Evolutionary conservation across 2,888 invertebrate species (phyloP).

Genomic region (Nymphalis polychloros): DNA sequence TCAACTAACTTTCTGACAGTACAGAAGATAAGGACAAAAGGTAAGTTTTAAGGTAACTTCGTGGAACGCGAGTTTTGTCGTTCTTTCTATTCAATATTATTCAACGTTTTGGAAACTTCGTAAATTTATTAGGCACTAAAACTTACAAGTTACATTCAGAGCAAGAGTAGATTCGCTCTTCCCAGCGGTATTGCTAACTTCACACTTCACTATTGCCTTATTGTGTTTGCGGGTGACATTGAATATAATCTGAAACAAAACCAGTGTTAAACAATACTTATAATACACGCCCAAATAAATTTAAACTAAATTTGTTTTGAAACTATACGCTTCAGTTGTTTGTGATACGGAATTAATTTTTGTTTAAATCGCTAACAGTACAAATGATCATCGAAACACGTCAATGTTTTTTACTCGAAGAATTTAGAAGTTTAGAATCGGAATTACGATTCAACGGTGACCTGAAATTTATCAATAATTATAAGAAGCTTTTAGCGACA

Average conservation of each 20-base stretch:
- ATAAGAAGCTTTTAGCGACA: too few relatives aligned
- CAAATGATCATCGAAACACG: too few relatives aligned
- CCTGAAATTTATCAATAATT: too few relatives aligned
- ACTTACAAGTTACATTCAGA: slow-evolving; percentile 95
- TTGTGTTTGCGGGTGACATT: slow-evolving; percentile 92
- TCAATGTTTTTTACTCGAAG: too few relatives aligned
- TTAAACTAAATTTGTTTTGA: background rate
- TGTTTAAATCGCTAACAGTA: too few relatives aligned
- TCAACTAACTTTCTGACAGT: background rate
- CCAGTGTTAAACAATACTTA: background rate
- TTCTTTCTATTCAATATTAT: slow-evolving; percentile 6
- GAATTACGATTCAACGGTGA: too few relatives aligned
- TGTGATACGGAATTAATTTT: too few relatives aligned
- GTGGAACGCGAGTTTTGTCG: background rate
- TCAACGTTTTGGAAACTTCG: background rate
- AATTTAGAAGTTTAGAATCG: too few relatives aligned
- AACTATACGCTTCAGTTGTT: background rate
- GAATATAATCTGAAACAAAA: slow-evolving; percentile 83
- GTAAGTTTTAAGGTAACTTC: background rate
- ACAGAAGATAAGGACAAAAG: background rate
- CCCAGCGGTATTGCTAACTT: slow-evolving; percentile 95
- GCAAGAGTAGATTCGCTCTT: slow-evolving; percentile 91
- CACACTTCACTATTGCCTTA: slow-evolving; percentile 93
- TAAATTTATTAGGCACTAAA: slow-evolving; percentile 7
- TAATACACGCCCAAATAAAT: background rate